phyloP scores from a whole-genome alignment of 2,888 invertebrate genomes.

The Ochropleura plecta region DNA sequence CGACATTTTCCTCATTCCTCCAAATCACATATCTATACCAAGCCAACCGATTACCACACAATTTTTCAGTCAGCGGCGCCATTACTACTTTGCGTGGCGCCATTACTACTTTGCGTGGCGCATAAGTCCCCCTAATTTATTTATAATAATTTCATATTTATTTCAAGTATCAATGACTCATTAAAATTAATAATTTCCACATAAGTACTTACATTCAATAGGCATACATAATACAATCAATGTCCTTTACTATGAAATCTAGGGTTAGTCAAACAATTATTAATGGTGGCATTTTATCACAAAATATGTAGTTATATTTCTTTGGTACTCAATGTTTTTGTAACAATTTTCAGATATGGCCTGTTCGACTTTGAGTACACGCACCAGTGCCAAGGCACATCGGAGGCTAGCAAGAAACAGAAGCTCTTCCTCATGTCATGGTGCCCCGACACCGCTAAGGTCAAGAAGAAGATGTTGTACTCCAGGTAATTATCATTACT shows the following conservation, averaged over 20 bases:
- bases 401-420: slow-evolving; percentile 99
- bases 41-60: too few species aligned
- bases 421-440: slow-evolving; percentile 99
- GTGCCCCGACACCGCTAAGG: slow-evolving; percentile 99
- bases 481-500: slow-evolving; percentile 88
- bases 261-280: too few species aligned
- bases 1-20: too few species aligned
- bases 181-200: too few species aligned
- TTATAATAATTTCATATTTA: too few species aligned
- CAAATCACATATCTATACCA: too few species aligned
- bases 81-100: background rate
- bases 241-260: too few species aligned
- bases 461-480: slow-evolving; percentile 96
- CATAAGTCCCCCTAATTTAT: background rate
- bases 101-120: background rate
- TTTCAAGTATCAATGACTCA: too few species aligned
- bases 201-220: too few species aligned
- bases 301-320: background rate
- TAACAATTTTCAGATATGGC: slow-evolving; percentile 93
- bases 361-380: slow-evolving; percentile 99
- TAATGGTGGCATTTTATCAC: background rate
- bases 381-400: slow-evolving; percentile 99
- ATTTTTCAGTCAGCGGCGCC: too few species aligned
- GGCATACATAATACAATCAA: too few species aligned
- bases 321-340: background rate